phyloP scores from a whole-genome alignment of 1,140 invertebrate genomes.

The Papilio machaon region DNA sequence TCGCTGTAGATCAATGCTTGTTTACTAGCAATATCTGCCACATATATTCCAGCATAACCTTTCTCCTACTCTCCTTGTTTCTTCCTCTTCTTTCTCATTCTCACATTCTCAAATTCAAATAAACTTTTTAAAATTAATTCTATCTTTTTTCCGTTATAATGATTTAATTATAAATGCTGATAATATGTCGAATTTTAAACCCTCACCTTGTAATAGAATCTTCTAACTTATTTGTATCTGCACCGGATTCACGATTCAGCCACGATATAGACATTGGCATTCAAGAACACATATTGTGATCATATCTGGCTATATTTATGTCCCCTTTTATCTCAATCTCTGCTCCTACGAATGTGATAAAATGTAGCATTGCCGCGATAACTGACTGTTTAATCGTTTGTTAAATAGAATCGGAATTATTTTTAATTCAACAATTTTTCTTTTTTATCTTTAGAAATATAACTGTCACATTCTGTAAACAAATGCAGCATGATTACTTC shows the following conservation, averaged over 20 bases:
- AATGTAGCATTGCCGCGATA: constrained; percentile 15
- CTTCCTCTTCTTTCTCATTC: not conserved
- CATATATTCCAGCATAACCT: not conserved
- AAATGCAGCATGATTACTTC: not conserved
- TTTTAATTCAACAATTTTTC: not conserved
- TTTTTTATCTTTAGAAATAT: not conserved
- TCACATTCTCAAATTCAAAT: not conserved
- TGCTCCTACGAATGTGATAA: constrained; percentile 23
- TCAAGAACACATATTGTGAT: constrained; percentile 35
- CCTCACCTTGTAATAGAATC: not conserved
- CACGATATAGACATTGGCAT: constrained; percentile 32
- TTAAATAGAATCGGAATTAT: constrained; percentile 12
- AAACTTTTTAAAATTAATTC: not conserved
- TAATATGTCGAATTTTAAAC: not conserved
- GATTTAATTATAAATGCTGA: not conserved
- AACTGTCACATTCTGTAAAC: not conserved
- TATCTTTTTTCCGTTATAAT: not conserved
- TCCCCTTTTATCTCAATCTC: constrained; percentile 30
- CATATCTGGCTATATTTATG: constrained; percentile 37
- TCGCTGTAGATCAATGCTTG: not conserved
- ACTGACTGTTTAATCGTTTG: constrained; percentile 27
- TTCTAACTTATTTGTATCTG: constrained; percentile 8
- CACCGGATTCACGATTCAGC: not conserved
- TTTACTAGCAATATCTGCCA: not conserved
- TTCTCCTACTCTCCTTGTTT: not conserved